Evolutionary conservation across 2,888 invertebrate genomes (phyloP).

Genomic region (Ashinkailepas kermadecensis): DNA sequence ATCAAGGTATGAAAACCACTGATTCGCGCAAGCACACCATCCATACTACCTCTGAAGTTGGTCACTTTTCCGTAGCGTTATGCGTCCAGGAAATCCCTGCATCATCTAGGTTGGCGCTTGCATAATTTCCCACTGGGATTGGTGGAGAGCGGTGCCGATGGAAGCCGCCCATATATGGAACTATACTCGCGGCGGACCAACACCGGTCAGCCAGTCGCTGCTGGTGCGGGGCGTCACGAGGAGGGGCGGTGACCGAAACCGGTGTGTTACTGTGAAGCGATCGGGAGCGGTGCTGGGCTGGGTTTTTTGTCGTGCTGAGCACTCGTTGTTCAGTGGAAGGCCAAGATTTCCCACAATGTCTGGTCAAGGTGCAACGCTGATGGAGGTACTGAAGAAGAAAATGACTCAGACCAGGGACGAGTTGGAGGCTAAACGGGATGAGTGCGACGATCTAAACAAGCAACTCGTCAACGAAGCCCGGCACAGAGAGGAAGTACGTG

Average conservation of each 20-base stretch:
- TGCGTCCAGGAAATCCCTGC: no score
- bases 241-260: slow-evolving; percentile 25
- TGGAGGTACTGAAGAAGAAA: slow-evolving; percentile 98
- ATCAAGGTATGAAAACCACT: no score
- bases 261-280: background rate
- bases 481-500: slow-evolving; percentile 10
- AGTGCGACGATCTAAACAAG: background rate
- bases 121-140: no score
- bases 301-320: background rate
- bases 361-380: slow-evolving; percentile 71
- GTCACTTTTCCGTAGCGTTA: no score
- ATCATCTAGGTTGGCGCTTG: no score
- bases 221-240: background rate
- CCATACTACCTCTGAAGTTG: no score
- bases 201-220: background rate
- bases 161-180: background rate
- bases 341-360: background rate
- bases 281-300: background rate
- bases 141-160: no score
- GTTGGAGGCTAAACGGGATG: slow-evolving; percentile 58
- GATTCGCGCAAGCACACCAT: no score
- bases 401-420: slow-evolving; percentile 99
- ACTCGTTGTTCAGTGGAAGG: no score
- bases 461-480: background rate
- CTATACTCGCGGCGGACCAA: background rate